Evolutionary conservation across 2,888 invertebrate genomes (phyloP), one percentile per base, ranked within the genome.

Genomic region (Lottia gigantea): DNA sequence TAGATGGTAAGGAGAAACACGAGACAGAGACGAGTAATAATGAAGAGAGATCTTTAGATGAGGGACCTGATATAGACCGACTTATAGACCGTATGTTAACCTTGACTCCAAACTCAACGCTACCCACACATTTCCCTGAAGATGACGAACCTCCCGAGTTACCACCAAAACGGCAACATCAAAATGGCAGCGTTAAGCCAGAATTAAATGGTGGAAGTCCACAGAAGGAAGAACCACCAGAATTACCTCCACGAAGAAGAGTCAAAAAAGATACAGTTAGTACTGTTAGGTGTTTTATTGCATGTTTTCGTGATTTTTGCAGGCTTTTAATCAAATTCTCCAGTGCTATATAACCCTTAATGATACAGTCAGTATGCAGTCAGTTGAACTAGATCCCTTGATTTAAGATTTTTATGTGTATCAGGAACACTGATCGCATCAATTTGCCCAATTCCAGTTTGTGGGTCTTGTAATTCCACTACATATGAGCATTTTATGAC

Each of bases 81-180:
- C 73, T 87, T 26, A 79, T 81, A 7, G 86, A 87, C 75, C 76
- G 84, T 64, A 80, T 80, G 79, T 66, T 80, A 66, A 86, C 86
- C 23, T 75, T 87, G 49, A 83, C 82, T 40, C 86, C 86, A 1
- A 80, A 82, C 64, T 70, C 79, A 23, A 76, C 76, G 23, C 78
- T 76, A 16, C 82, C 82, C 1, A 75, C 76, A 70, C 77, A 75
- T 12, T 67, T 67, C 46, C 45, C 45, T 46, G 19, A 23, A 26
- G 70, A 74, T 47, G 82, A 79, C 62, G 93, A 92, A 47, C 84
- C 86, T 0, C 85, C 85, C 25, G 79, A 76, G 8, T 72, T 84
- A n/a, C 85, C 84, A 8, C 84, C 85, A 6, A 84, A 84, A 75
- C 74, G 76, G 68, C 78, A 77, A 40, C 75, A 76, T 16, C 78